A percentile compares a stretch with the other conserved stretches of the same genome.
These are phyloP conservation scores for Alca torda DNA, from an alignment of 2,797 vertebrate species.

Conservation along the genomic window DNA sequence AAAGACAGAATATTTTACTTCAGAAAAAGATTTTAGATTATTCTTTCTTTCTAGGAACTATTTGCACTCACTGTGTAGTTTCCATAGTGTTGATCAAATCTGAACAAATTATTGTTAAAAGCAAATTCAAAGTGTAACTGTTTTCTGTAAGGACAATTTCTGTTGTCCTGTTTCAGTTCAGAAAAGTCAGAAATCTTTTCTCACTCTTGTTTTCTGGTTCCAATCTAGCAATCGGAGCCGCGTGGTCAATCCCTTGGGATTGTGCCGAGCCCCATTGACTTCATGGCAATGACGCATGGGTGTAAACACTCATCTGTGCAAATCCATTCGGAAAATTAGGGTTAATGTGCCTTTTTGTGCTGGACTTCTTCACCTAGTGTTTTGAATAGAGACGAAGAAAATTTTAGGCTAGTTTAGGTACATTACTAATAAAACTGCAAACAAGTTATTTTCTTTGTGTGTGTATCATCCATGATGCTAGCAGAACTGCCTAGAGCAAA, in stretches of 20 bases:
- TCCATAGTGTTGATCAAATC: background rate
- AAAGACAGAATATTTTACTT: background rate
- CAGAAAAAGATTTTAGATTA: background rate
- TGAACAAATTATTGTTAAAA: background rate
- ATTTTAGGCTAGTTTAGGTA: background rate
- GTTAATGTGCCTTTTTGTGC: background rate
- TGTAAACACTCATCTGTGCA: background rate
- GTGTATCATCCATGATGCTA: background rate
- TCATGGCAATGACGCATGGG: background rate
- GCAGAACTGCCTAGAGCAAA: constrained; percentile 18
- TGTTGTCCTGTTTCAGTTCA: background rate
- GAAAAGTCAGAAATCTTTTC: background rate
- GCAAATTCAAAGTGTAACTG: background rate
- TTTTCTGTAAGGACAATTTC: background rate
- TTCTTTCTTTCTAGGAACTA: background rate
- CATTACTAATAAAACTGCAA: background rate
- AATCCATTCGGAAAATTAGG: background rate
- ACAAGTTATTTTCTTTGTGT: background rate
- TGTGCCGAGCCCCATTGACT: background rate
- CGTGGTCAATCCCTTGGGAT: background rate
- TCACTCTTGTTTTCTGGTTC: background rate
- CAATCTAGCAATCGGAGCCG: background rate
- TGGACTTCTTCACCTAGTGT: background rate
- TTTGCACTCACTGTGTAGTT: background rate
- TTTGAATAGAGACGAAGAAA: constrained; percentile 22